Evolutionary conservation across 2,888 invertebrate species (phyloP).

Genomic region (Papilio protenor): DNA sequence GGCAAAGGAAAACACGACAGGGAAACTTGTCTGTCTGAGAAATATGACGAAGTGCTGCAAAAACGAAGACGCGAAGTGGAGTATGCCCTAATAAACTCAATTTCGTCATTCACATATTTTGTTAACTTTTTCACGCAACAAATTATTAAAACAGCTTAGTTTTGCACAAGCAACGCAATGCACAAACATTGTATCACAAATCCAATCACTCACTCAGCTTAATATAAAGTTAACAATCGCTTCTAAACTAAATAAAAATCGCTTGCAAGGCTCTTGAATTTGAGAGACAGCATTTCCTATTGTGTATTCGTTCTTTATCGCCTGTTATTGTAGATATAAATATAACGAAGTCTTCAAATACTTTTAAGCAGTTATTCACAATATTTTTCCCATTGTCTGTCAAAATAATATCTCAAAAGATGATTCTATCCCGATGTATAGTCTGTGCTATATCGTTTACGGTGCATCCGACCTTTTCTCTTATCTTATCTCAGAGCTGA

Average conservation of each 20-base stretch:
- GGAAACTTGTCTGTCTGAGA: conserved; percentile 15
- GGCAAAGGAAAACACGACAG: conserved; percentile 10
- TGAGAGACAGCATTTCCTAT: not conserved
- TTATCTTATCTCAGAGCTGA: conserved; percentile 26
- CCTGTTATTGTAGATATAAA: not conserved
- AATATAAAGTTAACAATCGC: too few species aligned
- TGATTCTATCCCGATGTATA: conserved; percentile 14
- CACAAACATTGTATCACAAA: not conserved
- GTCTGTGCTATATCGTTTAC: not conserved
- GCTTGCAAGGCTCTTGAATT: not conserved
- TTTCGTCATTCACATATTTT: conserved; percentile 16
- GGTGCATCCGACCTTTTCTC: conserved; percentile 16
- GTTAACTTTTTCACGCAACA: not conserved
- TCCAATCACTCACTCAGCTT: not conserved
- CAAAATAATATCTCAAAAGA: not conserved
- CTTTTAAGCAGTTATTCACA: not conserved
- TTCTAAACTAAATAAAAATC: not conserved
- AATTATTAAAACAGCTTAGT: not conserved
- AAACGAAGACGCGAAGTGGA: not conserved
- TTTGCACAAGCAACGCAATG: too few species aligned
- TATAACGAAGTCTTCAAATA: not conserved
- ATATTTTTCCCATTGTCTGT: not conserved
- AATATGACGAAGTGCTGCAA: conserved; percentile 13
- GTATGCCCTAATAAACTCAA: conserved; percentile 9
- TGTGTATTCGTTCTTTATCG: not conserved